Evolutionary conservation across 2,797 vertebrate genomes (phyloP), one percentile per base, ranked within the genome.

Genomic region (Neopelma chrysocephalum): DNA sequence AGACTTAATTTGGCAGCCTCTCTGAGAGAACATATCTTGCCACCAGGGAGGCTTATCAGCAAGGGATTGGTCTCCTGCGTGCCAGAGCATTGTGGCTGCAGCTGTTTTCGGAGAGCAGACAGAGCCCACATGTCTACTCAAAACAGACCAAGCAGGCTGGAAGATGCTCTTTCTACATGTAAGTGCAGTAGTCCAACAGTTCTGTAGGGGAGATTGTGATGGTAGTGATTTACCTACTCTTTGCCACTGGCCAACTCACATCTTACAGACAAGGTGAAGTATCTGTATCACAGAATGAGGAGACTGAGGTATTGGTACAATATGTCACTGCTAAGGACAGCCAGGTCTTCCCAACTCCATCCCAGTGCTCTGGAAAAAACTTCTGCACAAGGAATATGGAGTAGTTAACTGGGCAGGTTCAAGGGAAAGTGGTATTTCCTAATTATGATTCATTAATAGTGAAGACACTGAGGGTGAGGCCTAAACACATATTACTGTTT

Each of bases 381-480:
- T 82, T 58, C 64, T 31, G 21, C 40, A 15, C 7, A 5, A 42
- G 56, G 43, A 86, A 27, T 51, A 21, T 11, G 18, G 40, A 62
- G 5, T 12, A 53, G 77, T n/a, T 72, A 77, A 23, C 47, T 56
- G 25, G 27, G 48, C 25, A 76, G 40, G 31, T 81, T 89, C 47
- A 48, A 71, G 81, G 50, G 90, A 96, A 82, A 93, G 54, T 83
- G 21, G 31, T 69, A 43, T 51, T 92, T 77, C 48, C 69, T 62
- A 94, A 7, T 90, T 66, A 18, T 27, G 27, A 79, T 86, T 86
- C 66, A 91, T 84, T 89, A 72, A 68, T 58, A 72, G 32, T n/a
- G 62, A 82, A 80, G 72, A 42, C 69, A 42, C 62, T 6, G 27
- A 81, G 61, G 57, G 73, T 51, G 82, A 12, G 51, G 64, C 61